Evolutionary conservation across 2,888 invertebrate species (phyloP), one percentile per base, ranked within the genome.

Genomic region (Hecatera dysodea): DNA sequence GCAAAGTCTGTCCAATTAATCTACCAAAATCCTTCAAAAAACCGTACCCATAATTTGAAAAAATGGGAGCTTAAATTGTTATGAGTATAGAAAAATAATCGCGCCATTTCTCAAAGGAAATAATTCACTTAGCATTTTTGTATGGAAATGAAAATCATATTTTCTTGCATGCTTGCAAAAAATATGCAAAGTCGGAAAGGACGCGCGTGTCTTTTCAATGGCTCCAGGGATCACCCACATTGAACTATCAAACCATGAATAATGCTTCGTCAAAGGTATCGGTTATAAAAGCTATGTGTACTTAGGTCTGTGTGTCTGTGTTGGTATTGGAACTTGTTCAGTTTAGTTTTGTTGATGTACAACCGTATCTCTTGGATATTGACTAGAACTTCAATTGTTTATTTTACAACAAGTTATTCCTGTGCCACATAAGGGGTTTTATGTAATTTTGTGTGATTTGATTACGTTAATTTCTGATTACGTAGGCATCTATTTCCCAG

Each of bases 121-220:
- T 81, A 76, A 85, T 80, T 70, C 63, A 78, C 78, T 86, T 64
- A 74, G 57, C 60, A 82, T 85, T 83, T 82, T 78, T 71, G 44
- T 72, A 68, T 69, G 60, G 36, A 68, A 48, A 82, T 75, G 67
- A 82, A 84, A 82, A 82, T 78, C 74, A 24, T 63, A 69, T 81
- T 82, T 73, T 53, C 59, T 61, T 61, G 80, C 85, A 78, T 80
- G 53, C 66, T 71, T 66, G 85, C 80, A 62, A 79, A 80, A 86
- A 84, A 60, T 73, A 71, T 72, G 82, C 82, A 50, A 67, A 82
- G 53, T 65, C 48, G 59, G 44, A 22, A 67, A 50, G 60, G 66
- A 42, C 29, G 64, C 74, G 57, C 79, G 74, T 80, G 70, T 75
- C 68, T 48, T 66, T 53, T 59, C 15, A 60, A 24, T 15, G n/a